Conservation (phyloP, 2,888 invertebrate species). For the Sycophila texana region DNA sequence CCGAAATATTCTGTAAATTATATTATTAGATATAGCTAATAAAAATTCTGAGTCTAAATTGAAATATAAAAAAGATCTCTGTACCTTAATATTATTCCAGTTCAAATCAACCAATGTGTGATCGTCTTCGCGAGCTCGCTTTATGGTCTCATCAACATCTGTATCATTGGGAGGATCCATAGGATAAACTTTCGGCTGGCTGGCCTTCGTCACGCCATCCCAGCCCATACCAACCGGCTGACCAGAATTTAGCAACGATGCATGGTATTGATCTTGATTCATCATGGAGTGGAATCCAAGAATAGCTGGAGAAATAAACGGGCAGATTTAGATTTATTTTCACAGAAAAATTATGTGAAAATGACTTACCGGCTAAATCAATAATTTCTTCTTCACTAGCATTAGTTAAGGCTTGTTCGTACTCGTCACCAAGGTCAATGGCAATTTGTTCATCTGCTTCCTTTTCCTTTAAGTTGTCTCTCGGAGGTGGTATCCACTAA, state of each 20-base stretch:
- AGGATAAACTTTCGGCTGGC: slow-evolving; percentile 92
- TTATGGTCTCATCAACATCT: slow-evolving; percentile 94
- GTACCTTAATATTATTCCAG: slow-evolving; percentile 99
- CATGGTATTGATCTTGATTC: slow-evolving; percentile 99
- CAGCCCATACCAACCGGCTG: slow-evolving; percentile 93
- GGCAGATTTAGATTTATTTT: not conserved
- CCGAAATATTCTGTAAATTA: slow-evolving; percentile 90
- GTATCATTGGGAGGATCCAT: slow-evolving; percentile 98
- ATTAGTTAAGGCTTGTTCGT: slow-evolving; percentile 90
- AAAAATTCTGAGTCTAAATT: too few relatives aligned
- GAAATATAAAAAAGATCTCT: too few relatives aligned
- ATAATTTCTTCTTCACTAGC: slow-evolving; percentile 98
- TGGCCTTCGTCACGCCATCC: slow-evolving; percentile 96
- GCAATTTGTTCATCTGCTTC: slow-evolving; percentile 94
- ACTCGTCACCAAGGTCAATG: slow-evolving; percentile 95
- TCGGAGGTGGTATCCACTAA: slow-evolving; percentile 89
- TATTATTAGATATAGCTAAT: slow-evolving; percentile 17
- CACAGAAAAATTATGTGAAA: not conserved
- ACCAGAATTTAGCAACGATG: slow-evolving; percentile 94
- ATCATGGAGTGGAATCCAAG: slow-evolving; percentile 99
- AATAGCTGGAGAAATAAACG: slow-evolving; percentile 83
- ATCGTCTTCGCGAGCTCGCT: slow-evolving; percentile 93
- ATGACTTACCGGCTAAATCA: slow-evolving; percentile 89
- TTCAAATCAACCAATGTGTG: slow-evolving; percentile 93
- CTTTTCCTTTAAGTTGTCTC: slow-evolving; percentile 83